A percentile compares a stretch with the other conserved stretches of the same genome.
Conservation (phyloP, 2,797 vertebrate genomes). For the Channa striata region DNA sequence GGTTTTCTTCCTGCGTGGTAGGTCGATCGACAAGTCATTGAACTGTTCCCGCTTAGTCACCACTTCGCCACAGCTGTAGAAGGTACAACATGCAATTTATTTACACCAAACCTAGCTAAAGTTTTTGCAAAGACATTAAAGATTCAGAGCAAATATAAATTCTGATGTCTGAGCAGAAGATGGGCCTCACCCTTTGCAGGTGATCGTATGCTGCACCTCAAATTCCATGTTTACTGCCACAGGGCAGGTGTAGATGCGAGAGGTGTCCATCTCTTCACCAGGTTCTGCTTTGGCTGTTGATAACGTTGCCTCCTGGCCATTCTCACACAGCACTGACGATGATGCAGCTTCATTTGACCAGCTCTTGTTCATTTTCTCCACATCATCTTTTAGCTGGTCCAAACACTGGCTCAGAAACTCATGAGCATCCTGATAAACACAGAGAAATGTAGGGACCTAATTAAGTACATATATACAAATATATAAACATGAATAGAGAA, state of each 20-base stretch:
- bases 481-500: too few relatives aligned
- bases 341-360: slow-evolving; percentile 86
- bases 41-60: slow-evolving; percentile 97
- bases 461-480: too few relatives aligned
- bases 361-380: slow-evolving; percentile 97
- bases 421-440: slow-evolving; percentile 90
- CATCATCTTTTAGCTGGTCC: slow-evolving; percentile 98
- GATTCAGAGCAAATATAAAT: neutral
- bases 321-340: slow-evolving; percentile 78
- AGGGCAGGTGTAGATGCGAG: slow-evolving; percentile 94
- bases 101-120: neutral
- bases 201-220: slow-evolving; percentile 98
- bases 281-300: slow-evolving; percentile 68
- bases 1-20: slow-evolving; percentile 94
- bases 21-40: slow-evolving; percentile 97
- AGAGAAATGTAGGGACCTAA: neutral
- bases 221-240: slow-evolving; percentile 97
- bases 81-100: neutral
- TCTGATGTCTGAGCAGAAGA: neutral
- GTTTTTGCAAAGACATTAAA: neutral
- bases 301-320: slow-evolving; percentile 62
- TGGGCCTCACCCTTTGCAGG: slow-evolving; percentile 92
- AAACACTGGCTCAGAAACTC: slow-evolving; percentile 99
- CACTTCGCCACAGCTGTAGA: slow-evolving; percentile 91
- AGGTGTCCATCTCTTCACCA: slow-evolving; percentile 87